phyloP scores from a whole-genome alignment of 2,888 invertebrate genomes.

The Campoplex nolae region DNA sequence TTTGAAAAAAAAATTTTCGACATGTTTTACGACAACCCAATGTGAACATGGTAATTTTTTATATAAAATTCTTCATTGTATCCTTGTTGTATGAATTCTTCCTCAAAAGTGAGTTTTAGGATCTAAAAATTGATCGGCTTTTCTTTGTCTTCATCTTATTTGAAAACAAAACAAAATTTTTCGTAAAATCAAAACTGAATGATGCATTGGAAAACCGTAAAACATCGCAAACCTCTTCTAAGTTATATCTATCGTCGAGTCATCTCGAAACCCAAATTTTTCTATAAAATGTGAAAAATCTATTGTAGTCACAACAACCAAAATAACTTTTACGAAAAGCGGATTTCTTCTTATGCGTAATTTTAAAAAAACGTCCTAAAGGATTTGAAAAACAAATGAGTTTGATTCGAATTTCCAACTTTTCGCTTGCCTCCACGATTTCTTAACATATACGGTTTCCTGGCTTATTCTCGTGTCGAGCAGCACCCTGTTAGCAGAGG shows the following conservation, averaged over 20 bases:
- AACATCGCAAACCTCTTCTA: too few relatives aligned
- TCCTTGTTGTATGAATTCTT: neutral
- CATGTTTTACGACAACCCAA: too few relatives aligned
- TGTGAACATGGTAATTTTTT: too few relatives aligned
- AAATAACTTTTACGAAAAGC: neutral
- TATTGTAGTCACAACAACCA: too few relatives aligned
- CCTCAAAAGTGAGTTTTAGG: too few relatives aligned
- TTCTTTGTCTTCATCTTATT: too few relatives aligned
- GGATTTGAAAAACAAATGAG: neutral
- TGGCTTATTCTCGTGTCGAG: slow-evolving; percentile 10
- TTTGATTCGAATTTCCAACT: neutral
- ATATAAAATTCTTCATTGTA: too few relatives aligned
- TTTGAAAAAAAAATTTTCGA: too few relatives aligned
- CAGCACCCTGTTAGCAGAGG: slow-evolving; percentile 35
- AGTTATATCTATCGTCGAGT: too few relatives aligned
- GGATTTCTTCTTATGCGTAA: neutral
- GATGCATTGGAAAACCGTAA: neutral
- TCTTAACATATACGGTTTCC: slow-evolving; percentile 12
- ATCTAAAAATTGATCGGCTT: too few relatives aligned
- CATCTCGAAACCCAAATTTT: neutral
- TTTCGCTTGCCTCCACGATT: neutral
- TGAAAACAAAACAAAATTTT: too few relatives aligned
- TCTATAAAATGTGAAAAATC: too few relatives aligned
- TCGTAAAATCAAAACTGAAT: neutral
- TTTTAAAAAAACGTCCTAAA: neutral